Evolutionary conservation across 2,888 invertebrate genomes (phyloP).

Genomic region (Epinotia nisella): DNA sequence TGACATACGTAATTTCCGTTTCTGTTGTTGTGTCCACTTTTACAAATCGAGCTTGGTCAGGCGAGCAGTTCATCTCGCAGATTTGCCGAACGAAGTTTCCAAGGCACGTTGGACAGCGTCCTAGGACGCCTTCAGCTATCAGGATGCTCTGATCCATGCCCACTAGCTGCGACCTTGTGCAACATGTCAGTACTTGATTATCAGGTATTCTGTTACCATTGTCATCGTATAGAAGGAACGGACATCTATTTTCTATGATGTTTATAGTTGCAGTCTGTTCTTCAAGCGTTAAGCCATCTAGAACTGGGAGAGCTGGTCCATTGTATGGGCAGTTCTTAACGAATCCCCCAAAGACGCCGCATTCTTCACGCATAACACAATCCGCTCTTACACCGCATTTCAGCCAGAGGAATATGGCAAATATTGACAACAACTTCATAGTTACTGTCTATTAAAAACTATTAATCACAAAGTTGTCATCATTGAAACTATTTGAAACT

Average conservation of each 20-base stretch:
- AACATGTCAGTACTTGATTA: constrained; percentile 85
- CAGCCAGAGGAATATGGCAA: constrained; percentile 55
- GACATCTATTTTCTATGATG: constrained; percentile 85
- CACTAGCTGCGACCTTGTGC: constrained; percentile 81
- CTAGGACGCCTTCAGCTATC: constrained; percentile 88
- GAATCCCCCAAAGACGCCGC: constrained; percentile 58
- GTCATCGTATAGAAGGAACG: constrained; percentile 79
- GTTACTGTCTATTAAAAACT: constrained; percentile 35
- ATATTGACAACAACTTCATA: constrained; percentile 57
- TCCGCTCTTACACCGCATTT: constrained; percentile 58
- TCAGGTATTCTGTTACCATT: constrained; percentile 61
- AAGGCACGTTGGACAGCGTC: constrained; percentile 92
- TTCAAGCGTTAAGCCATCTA: constrained; percentile 60
- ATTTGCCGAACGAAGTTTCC: constrained; percentile 90
- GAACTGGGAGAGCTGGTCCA: constrained; percentile 56
- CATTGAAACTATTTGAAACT: constrained; percentile 6
- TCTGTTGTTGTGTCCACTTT: constrained; percentile 55
- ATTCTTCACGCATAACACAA: constrained; percentile 70
- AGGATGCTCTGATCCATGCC: constrained; percentile 82
- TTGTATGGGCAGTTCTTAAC: constrained; percentile 62
- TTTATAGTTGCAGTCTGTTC: constrained; percentile 64
- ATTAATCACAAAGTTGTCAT: constrained; percentile 28
- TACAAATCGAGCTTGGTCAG: constrained; percentile 86
- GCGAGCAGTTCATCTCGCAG: constrained; percentile 92
- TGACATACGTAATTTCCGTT: constrained; percentile 68